Percentiles rank a stretch among this genome's conserved stretches.
Conservation (phyloP, 2,888 invertebrate genomes). For the Xanthorhoe designata region DNA sequence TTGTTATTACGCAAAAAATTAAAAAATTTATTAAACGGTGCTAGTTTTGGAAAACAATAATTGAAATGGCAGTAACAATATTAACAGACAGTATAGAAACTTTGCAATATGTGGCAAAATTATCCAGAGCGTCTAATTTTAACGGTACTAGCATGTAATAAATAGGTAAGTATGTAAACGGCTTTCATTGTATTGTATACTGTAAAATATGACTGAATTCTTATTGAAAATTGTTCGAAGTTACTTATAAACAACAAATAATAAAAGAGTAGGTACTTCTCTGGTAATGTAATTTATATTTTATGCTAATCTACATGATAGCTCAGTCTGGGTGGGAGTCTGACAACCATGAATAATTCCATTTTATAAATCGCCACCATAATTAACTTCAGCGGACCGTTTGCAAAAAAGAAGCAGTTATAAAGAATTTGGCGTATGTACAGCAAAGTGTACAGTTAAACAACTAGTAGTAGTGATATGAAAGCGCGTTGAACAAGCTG, state of each 20-base stretch:
- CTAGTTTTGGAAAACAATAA: too few species aligned
- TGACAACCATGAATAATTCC: neutral
- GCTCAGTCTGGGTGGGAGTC: neutral
- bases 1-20: too few species aligned
- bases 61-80: too few species aligned
- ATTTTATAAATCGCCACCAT: neutral
- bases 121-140: too few species aligned
- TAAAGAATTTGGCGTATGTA: conserved; percentile 1
- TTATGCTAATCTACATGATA: neutral
- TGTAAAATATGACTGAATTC: too few species aligned
- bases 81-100: too few species aligned
- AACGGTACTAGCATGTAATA: too few species aligned
- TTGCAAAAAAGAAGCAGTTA: neutral
- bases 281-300: neutral
- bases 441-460: conserved; percentile 9
- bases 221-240: too few species aligned
- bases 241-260: neutral
- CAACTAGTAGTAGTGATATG: conserved; percentile 13
- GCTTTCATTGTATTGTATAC: too few species aligned
- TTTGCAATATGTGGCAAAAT: too few species aligned
- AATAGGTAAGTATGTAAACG: too few species aligned
- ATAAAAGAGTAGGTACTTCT: neutral
- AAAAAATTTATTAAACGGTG: too few species aligned
- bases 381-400: neutral
- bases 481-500: conserved; percentile 20